A percentile compares a stretch with the other conserved stretches of the same genome.
Conservation (phyloP, 2,797 vertebrate genomes). For the Margarornis squamiger region DNA sequence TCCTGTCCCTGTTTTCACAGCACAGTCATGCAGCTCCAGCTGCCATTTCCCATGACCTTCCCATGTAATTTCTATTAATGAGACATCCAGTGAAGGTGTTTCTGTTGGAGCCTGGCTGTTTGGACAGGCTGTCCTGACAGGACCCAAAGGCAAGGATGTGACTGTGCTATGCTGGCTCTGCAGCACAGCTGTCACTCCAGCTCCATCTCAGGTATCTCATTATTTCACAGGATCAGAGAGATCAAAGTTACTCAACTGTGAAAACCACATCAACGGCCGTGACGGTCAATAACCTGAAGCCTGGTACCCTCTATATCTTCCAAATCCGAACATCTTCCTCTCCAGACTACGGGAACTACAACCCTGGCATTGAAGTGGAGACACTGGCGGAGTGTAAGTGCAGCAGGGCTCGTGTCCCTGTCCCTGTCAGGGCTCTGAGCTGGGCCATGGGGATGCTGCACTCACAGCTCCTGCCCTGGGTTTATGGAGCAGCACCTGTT, state of each 20-base stretch:
- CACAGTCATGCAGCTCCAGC: background rate
- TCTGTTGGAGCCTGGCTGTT: background rate
- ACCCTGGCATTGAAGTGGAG: constrained; percentile 90
- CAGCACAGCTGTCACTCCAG: background rate
- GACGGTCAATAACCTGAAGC: constrained; percentile 92
- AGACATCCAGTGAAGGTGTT: background rate
- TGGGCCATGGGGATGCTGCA: background rate
- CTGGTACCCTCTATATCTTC: constrained; percentile 92
- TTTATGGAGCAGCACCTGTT: background rate
- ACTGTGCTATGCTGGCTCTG: background rate
- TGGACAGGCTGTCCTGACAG: background rate
- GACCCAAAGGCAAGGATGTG: background rate
- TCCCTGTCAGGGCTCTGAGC: background rate
- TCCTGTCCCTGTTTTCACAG: background rate
- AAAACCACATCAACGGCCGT: constrained; percentile 87
- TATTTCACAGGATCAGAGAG: constrained; percentile 87
- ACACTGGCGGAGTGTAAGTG: constrained; percentile 91
- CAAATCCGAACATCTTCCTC: constrained; percentile 85
- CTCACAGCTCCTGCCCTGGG: background rate
- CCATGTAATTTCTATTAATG: background rate
- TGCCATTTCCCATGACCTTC: background rate
- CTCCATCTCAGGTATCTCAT: background rate
- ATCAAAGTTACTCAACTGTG: constrained; percentile 92
- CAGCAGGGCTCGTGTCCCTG: background rate
- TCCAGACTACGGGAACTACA: constrained; percentile 85